Base-by-base conservation (phyloP, 2,113 vertebrate species). In the Miniopterus natalensis region DNA sequence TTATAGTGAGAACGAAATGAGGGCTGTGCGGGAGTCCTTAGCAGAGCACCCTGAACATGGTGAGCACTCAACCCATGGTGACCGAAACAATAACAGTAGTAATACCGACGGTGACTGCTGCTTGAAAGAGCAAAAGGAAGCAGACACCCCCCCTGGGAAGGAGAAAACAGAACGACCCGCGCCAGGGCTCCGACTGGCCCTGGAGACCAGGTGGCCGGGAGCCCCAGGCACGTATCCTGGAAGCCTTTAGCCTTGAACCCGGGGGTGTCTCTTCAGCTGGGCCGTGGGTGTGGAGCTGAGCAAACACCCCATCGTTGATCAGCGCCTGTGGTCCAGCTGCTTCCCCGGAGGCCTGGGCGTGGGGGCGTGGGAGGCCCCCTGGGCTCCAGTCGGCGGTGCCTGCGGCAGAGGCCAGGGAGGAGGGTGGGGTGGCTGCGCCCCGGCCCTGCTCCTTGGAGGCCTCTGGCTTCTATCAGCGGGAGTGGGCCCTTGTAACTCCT, bases 51-150 rank as follows among this genome's bases (percentile, higher is more conserved):
- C 13, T 23, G 57, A 31, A 9, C 2, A 17, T 1, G 25, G 12
- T 0, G n/a, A 8, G 8, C 47, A 7, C 2, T 14, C 13, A 1
- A 18, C 27, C 14, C 1, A 4, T 3, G 55, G 47, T 1, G 11
- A 61, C 47, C 47, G 31, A 27, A 53, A 70, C 0, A 25, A 7
- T 1, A 42, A 2, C 27, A 6, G 36, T 2, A 23, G n/a, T 10
- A 27, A 42, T 1, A 18, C 18, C 5, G 2, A 31, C 0, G 1
- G 21, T 2, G 47, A 6, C 31, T 12, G 3, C 55, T n/a, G 5
- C 57, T 94, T 40, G 10, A 66, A 29, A 71, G 53, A 78, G 47
- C 21, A 10, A 3, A 51, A 14, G 18, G 20, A 49, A 45, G 49
- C 29, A 40, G n/a, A 49, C 17, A 4, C 1, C 9, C 29, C 21